Base-by-base conservation (phyloP, 92 coral and sea anemone species). In the Epizoanthus rinbou region DNA sequence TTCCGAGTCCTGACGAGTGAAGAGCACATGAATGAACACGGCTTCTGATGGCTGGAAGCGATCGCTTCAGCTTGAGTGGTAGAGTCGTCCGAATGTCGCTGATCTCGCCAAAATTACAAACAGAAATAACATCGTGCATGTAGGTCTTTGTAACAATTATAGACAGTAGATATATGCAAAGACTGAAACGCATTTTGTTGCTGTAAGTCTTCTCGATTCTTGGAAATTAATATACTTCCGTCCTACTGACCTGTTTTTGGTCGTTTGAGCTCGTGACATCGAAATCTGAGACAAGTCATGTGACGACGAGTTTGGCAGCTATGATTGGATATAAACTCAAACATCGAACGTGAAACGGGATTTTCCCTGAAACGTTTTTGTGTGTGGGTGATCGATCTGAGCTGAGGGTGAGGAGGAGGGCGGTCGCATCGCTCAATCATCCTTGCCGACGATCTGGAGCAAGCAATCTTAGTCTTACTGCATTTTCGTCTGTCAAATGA, bases 61-160 rank as follows among this genome's bases (percentile, higher is more conserved):
- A 16, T 56, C 80, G 80, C 64, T 62, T 45, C 65, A 74, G 17
- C 16, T 17, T 54, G 22, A 74, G 64, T 28, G 80, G 80, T 5
- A 74, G 17, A 3, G 45, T 31, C 50, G 58, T 24, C 50, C 57
- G 76, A 22, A 9, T 16, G 57, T 53, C 13, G 6, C 47, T 52
- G 16, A 53, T 43, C 35, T 74, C 80, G 8, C 64, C 80, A 53
- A 74, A 74, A 74, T 17, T 74, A 21, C 80, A 74, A 74, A 74
- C 65, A 57, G 23, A 56, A 54, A 15, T 25, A 9, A 15, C 17
- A 1, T 74, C 80, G 10, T 54, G 65, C 5, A 23, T 16, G 52
- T 52, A 15, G 33, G 47, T 31, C 33, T 19, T 74, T 56, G 80
- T 53, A 31, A 53, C 56, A 74, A 31, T 22, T 16, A 52, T 64